These are phyloP conservation scores for Chrysolina americana DNA, from an alignment of 2,888 invertebrate species.

Conservation along the genomic window DNA sequence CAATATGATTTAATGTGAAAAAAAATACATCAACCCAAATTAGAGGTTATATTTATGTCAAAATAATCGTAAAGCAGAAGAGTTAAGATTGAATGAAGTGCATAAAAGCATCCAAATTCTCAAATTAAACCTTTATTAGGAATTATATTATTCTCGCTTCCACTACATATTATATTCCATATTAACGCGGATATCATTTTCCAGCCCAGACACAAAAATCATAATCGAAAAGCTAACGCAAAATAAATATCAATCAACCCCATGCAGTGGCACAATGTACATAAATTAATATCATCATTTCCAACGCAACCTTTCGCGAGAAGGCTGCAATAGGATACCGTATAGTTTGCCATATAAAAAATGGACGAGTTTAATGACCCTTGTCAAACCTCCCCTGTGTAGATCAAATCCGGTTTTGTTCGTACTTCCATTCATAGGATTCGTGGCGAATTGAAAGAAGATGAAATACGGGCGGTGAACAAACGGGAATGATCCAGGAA, in stretches of 20 bases:
- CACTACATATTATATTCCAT: no score
- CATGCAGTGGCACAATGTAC: conserved; percentile 5
- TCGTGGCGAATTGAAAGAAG: conserved; percentile 12
- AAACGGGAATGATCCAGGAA: not conserved
- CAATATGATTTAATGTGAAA: no score
- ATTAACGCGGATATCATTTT: no score
- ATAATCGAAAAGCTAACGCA: not conserved
- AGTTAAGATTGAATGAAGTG: no score
- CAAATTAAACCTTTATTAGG: no score
- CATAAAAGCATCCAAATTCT: no score
- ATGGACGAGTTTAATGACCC: conserved; percentile 38
- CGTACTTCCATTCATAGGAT: conserved; percentile 37
- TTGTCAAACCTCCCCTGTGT: conserved; percentile 39
- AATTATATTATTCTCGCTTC: no score
- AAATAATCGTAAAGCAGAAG: no score
- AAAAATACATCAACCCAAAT: no score
- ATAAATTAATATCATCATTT: conserved; percentile 6
- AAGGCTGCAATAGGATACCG: conserved; percentile 14
- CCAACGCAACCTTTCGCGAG: not conserved
- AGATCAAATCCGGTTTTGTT: conserved; percentile 43
- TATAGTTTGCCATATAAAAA: conserved; percentile 31
- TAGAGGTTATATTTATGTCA: no score
- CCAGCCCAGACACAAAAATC: not conserved
- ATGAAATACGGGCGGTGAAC: conserved; percentile 20
- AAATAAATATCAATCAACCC: conserved; percentile 13